Evolutionary conservation across 2,797 vertebrate genomes (phyloP).

Genomic region (Anisognathus igniventris): DNA sequence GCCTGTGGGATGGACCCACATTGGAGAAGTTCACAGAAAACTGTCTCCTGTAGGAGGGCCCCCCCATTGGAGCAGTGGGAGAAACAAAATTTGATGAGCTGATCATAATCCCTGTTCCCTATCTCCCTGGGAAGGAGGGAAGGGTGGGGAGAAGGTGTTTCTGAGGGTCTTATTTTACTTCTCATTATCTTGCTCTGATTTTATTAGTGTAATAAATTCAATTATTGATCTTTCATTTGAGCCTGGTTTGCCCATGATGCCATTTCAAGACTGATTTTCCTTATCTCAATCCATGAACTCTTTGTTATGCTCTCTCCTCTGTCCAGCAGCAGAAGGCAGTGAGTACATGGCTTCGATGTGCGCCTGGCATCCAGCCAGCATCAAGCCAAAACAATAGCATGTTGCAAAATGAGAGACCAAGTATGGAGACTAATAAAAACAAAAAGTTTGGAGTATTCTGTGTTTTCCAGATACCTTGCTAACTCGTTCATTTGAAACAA

Average conservation of each 20-base stretch:
- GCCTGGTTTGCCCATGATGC: not conserved
- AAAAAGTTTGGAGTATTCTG: not conserved
- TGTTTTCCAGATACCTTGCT: not conserved
- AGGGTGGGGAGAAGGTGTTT: not conserved
- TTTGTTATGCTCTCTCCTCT: not conserved
- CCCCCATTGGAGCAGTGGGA: accelerated
- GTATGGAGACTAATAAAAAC: not conserved
- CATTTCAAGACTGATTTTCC: not conserved
- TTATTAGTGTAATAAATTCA: not conserved
- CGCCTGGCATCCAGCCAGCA: not conserved
- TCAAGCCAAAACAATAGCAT: not conserved
- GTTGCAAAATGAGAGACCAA: not conserved
- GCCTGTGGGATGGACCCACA: accelerated
- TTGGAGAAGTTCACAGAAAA: not conserved
- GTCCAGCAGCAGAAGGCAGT: not conserved
- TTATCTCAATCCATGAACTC: not conserved
- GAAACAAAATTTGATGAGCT: not conserved
- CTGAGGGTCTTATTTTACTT: not conserved
- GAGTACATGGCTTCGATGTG: not conserved
- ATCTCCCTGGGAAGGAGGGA: not conserved
- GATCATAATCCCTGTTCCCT: not conserved
- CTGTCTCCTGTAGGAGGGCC: not conserved
- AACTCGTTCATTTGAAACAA: not conserved
- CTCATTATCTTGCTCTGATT: not conserved
- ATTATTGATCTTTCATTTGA: not conserved